Percentiles rank a stretch among this genome's conserved stretches.
Evolutionary conservation across 2,113 vertebrate species (phyloP).

Genomic region (Melanerpes formicivorus): DNA sequence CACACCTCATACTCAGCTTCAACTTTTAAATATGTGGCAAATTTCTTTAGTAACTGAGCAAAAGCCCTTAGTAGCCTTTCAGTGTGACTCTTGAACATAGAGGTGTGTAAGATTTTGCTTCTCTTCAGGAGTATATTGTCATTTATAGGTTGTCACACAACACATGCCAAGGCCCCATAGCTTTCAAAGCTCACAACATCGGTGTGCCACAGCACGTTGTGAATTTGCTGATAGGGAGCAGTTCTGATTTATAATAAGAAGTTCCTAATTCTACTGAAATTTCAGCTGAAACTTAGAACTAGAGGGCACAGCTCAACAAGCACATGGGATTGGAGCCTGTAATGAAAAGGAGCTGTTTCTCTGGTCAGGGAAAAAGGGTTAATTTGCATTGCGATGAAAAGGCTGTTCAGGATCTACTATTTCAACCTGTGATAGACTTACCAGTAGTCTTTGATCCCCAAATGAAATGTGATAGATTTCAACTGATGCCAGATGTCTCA

Average conservation of each 20-base stretch:
- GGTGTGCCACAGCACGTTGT: not conserved
- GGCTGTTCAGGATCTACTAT: conserved; percentile 61
- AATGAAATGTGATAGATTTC: conserved; percentile 79
- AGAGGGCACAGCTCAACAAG: not conserved
- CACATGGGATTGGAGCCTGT: not conserved
- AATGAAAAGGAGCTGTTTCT: conserved; percentile 55
- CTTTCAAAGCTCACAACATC: not conserved
- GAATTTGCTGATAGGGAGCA: not conserved
- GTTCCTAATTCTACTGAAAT: not conserved
- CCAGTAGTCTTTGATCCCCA: conserved; percentile 76
- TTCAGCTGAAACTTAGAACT: not conserved
- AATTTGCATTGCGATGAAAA: conserved; percentile 65
- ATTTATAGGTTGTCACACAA: not conserved
- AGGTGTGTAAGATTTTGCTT: not conserved
- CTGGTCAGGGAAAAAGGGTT: conserved; percentile 53
- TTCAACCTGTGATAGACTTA: conserved; percentile 66
- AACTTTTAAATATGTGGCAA: not conserved
- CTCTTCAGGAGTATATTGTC: not conserved
- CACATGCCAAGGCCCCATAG: not conserved
- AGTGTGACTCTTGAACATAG: not conserved
- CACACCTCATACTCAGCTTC: not conserved
- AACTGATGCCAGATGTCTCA: conserved; percentile 81
- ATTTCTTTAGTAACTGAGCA: not conserved
- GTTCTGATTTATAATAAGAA: not conserved
- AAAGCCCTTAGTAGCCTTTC: not conserved